phyloP scores from a whole-genome alignment of 2,797 vertebrate species.

The Hippoglossus hippoglossus region DNA sequence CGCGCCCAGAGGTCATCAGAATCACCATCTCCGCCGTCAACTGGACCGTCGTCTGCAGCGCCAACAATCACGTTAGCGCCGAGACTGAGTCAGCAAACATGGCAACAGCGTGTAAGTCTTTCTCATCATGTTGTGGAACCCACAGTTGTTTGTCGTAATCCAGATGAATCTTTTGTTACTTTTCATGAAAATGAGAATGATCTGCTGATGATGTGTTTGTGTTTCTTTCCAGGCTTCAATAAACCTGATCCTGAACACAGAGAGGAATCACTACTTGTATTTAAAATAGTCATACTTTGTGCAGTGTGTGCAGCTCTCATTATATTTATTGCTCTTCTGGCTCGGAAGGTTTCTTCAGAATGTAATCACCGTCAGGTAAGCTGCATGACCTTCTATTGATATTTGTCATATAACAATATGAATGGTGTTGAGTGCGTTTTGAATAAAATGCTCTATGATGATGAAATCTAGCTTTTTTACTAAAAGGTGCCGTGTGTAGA shows the following conservation, averaged over 20 bases:
- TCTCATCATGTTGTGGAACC: neutral
- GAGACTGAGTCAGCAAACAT: neutral
- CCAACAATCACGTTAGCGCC: slow-evolving; percentile 62
- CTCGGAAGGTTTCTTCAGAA: accelerated
- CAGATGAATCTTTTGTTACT: no score
- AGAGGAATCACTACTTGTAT: accelerated
- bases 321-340: accelerated
- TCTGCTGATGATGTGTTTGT: neutral
- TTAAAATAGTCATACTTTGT: accelerated
- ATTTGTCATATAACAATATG: no score
- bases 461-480: no score
- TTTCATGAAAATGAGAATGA: no score
- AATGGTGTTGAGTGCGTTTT: no score
- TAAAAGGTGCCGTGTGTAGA: no score
- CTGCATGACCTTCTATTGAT: no score
- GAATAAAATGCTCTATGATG: no score
- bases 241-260: accelerated
- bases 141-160: no score
- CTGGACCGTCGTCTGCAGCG: slow-evolving; percentile 41
- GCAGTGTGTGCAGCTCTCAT: accelerated
- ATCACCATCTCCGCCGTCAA: neutral
- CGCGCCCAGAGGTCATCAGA: slow-evolving; percentile 35
- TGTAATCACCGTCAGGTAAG: slow-evolving; percentile 22
- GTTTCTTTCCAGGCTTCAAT: slow-evolving; percentile 28
- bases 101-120: slow-evolving; percentile 42